Conservation (phyloP, 1,140 invertebrate species). For the Bradysia coprophila region DNA sequence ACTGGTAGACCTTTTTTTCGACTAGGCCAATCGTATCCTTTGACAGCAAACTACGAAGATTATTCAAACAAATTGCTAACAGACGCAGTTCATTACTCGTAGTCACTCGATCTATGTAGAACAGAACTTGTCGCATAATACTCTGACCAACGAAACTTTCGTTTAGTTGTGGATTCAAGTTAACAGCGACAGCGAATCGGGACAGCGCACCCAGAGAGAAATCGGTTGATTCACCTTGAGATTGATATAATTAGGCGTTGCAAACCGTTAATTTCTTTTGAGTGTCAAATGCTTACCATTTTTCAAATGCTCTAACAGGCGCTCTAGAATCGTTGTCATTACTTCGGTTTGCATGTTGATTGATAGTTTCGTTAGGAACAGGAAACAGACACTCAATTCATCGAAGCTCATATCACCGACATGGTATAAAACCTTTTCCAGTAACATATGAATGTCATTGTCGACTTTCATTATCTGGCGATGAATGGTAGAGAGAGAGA, state of each 20-base stretch:
- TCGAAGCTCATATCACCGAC: neutral
- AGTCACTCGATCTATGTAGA: slow-evolving; percentile 9
- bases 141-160: slow-evolving; percentile 12
- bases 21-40: slow-evolving; percentile 9
- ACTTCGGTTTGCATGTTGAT: neutral
- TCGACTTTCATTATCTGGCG: no score
- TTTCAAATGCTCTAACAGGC: no score
- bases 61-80: slow-evolving; percentile 16
- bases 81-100: slow-evolving; percentile 12
- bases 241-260: neutral
- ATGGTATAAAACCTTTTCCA: neutral
- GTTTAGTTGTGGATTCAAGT: slow-evolving; percentile 14
- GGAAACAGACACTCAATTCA: neutral
- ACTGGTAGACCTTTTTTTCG: slow-evolving; percentile 8
- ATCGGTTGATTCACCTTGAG: neutral
- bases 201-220: slow-evolving; percentile 13
- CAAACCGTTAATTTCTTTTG: neutral
- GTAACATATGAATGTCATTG: neutral
- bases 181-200: slow-evolving; percentile 15
- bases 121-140: slow-evolving; percentile 11
- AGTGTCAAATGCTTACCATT: neutral
- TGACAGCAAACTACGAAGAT: slow-evolving; percentile 12
- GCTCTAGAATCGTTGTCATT: neutral
- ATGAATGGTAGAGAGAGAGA: no score
- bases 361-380: neutral